Base-by-base conservation (phyloP, 1,140 invertebrate genomes). In the Drusus annulatus region DNA sequence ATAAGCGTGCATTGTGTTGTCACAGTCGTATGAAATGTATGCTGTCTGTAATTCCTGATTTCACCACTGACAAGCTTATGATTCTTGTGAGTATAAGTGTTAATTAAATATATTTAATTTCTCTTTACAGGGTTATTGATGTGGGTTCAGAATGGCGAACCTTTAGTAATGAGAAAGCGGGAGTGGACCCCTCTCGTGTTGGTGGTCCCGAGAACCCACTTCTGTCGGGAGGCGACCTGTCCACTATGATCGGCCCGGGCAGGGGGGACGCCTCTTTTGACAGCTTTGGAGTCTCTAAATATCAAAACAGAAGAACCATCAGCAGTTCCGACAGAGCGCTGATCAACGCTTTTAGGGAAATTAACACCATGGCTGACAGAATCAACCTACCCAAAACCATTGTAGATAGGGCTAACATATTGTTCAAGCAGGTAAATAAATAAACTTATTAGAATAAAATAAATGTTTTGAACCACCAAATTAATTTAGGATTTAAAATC, bases 111-210 rank as follows among this genome's bases (percentile, higher is more conserved):
- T 45, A 13, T 13, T 45, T 2, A 13, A 10, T 68, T 68, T 68
- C 31, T 10, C 25, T 63, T 90, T 90, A 25, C 85, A 97, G 98
- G 87, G 97, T 99, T 0, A 98, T 99, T 84, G 99, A 99, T 91
- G 99, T 99, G n/a, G 98, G 98, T n/a, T 99, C 98, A n/a, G 99
- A 99, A 89, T 99, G 99, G 99, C 92, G 99, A 88, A 99, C 98
- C 71, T 99, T 99, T 88, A 99, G 97, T 84, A 99, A 99, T 91
- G 99, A 99, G 86, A 99, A 99, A 87, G 94, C 94, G 80, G 96
- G 96, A 7, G 96, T 96, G 2, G 99, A 99, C 91, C 98, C 98
- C 23, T 99, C 97, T 90, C 97, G 98, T 96, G 99, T 99, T 80
- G 99, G 99, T 91, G 96, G 96, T 0, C 95, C 96, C 5, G 95